Base-by-base conservation (phyloP, 2,888 invertebrate species). In the Aplocera efformata region DNA sequence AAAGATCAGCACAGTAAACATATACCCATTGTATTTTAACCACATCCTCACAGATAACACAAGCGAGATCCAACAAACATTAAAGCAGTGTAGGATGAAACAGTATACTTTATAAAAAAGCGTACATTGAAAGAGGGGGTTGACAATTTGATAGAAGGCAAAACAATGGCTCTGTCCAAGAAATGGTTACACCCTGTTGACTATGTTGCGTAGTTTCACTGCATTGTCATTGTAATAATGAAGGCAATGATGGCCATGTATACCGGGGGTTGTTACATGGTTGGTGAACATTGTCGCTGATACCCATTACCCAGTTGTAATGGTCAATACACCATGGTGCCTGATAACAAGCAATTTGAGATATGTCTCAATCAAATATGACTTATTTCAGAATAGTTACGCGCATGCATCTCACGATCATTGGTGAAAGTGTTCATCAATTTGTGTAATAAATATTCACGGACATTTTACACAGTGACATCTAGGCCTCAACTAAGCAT, bases 191-290 rank as follows among this genome's bases (percentile, higher is more conserved):
- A 81, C 64, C 69, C 68, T 67, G 86, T 77, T 85, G 85, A 60
- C 47, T 75, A 47, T 50, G 62, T 86, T 86, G 84, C 83, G 78
- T 60, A 74, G 78, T 83, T 82, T 83, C 84, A 80, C 83, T 67
- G 63, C 72, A 76, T 79, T 77, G 79, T 75, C n/a, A n/a, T 69
- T 71, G 55, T 67, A 71, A 54, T 74, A 73, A 73, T 72, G 66
- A 71, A 68, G 68, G 62, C 72, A 74, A 79, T 75, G 68, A 76
- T 72, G 71, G 69, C 63, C 71, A 72, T 79, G 71, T 77, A 71
- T 72, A 64, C 48, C 59, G 70, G 62, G 48, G 58, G 67, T 81
- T 74, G 71, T 77, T 78, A 69, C 65, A 82, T 72, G 79, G 71
- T 72, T 55, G 56, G 43, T 80, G 75, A 64, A 47, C 73, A 67